A percentile compares a stretch with the other conserved stretches of the same genome.
phyloP scores from a whole-genome alignment of 2,888 invertebrate species.

The Pogonocherus hispidulus region DNA sequence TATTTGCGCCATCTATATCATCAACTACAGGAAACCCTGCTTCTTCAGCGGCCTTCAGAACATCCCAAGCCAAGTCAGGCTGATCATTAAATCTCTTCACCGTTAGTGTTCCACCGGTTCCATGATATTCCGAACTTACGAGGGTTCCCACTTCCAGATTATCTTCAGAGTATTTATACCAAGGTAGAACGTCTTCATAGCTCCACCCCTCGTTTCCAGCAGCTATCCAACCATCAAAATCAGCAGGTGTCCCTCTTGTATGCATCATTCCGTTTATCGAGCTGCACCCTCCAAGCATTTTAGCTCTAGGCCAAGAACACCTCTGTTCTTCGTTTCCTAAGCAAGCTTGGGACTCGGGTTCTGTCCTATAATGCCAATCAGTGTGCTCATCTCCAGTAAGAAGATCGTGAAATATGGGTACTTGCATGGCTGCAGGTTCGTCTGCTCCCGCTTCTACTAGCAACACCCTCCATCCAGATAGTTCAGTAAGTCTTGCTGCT shows the following conservation, averaged over 20 bases:
- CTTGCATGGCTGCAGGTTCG: constrained; percentile 73
- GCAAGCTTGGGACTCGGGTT: constrained; percentile 75
- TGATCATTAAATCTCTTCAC: constrained; percentile 75
- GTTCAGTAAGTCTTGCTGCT: constrained; percentile 75
- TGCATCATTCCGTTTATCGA: constrained; percentile 79
- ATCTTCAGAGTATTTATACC: constrained; percentile 77
- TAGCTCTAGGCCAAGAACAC: constrained; percentile 79
- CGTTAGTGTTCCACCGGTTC: constrained; percentile 74
- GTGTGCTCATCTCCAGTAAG: not conserved
- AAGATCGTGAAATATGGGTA: constrained; percentile 65
- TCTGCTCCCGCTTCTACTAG: constrained; percentile 79
- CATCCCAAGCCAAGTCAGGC: constrained; percentile 72
- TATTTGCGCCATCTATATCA: constrained; percentile 75
- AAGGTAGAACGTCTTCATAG: constrained; percentile 75
- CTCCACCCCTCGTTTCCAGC: constrained; percentile 76
- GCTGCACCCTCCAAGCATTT: constrained; percentile 77
- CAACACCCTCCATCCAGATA: constrained; percentile 75
- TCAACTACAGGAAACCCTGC: constrained; percentile 72
- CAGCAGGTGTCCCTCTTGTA: constrained; percentile 72
- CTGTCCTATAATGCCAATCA: constrained; percentile 77
- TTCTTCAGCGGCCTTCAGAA: constrained; percentile 75
- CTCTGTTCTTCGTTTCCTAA: constrained; percentile 68
- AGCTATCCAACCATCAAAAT: constrained; percentile 77
- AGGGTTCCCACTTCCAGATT: constrained; percentile 71
- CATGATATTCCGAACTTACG: constrained; percentile 71